phyloP scores from a whole-genome alignment of 2,113 vertebrate genomes.

The Gopherus flavomarginatus region DNA sequence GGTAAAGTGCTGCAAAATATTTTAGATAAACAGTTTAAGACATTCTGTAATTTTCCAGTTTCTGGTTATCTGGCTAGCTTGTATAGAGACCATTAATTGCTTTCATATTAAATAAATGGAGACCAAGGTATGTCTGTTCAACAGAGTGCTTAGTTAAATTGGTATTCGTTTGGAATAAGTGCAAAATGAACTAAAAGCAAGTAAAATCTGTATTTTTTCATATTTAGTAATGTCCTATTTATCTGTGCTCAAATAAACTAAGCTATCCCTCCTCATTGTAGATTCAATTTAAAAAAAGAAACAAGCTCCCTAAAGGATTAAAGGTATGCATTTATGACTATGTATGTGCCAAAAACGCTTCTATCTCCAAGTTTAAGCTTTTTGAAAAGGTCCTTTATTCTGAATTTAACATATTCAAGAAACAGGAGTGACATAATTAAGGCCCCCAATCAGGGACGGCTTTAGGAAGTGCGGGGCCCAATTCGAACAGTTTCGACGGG shows the following conservation, averaged over 20 bases:
- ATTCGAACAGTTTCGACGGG: too few species aligned
- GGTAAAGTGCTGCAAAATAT: conserved; percentile 72
- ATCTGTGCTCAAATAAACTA: neutral
- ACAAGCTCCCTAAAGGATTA: neutral
- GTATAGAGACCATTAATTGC: neutral
- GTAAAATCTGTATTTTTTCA: neutral
- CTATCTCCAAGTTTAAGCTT: neutral
- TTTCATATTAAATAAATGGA: neutral
- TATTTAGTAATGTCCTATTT: neutral
- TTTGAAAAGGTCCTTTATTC: neutral
- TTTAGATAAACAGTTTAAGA: conserved; percentile 47
- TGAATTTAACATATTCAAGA: neutral
- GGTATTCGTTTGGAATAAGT: neutral
- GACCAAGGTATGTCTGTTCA: neutral
- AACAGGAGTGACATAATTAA: neutral
- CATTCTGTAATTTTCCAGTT: conserved; percentile 69
- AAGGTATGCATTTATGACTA: neutral
- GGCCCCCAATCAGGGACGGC: neutral
- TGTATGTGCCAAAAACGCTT: neutral
- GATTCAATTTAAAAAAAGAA: neutral
- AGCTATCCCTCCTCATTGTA: neutral
- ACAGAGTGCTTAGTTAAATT: neutral
- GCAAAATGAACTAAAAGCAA: neutral
- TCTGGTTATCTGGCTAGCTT: conserved; percentile 27
- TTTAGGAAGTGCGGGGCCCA: too few species aligned